These are phyloP conservation scores for Caenorhabditis drosophilae DNA, from an alignment of 2,888 invertebrate genomes.

Conservation along the genomic window DNA sequence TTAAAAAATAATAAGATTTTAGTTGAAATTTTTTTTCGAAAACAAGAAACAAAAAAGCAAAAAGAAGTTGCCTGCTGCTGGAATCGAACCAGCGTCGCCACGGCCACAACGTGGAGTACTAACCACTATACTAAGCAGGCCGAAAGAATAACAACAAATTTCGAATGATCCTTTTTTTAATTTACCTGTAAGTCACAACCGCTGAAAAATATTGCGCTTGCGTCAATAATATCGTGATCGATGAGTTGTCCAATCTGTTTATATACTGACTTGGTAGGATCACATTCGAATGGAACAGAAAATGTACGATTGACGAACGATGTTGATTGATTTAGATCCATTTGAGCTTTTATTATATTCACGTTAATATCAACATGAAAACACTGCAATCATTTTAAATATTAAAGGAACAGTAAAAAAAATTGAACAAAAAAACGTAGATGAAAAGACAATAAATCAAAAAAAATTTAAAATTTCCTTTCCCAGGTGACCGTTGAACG, in stretches of 20 bases:
- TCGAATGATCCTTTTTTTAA: not conserved
- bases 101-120: conserved; percentile 69
- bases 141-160: conserved; percentile 12
- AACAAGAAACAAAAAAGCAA: no score
- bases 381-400: no score
- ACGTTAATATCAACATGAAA: no score
- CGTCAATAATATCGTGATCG: conserved; percentile 33
- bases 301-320: no score
- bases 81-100: conserved; percentile 68
- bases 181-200: conserved; percentile 27
- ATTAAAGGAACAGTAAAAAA: no score
- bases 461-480: no score
- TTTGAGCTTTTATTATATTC: no score
- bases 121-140: conserved; percentile 66
- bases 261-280: conserved; percentile 22
- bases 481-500: no score
- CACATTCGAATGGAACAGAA: conserved; percentile 31
- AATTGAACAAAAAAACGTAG: no score
- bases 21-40: conserved; percentile 2
- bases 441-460: no score
- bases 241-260: conserved; percentile 21
- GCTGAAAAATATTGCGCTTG: conserved; percentile 19
- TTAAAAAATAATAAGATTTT: conserved; percentile 19
- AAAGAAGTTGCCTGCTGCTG: conserved; percentile 57
- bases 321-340: no score